Base-by-base conservation (phyloP, 1,140 invertebrate genomes). In the Bombus cullumanus region DNA sequence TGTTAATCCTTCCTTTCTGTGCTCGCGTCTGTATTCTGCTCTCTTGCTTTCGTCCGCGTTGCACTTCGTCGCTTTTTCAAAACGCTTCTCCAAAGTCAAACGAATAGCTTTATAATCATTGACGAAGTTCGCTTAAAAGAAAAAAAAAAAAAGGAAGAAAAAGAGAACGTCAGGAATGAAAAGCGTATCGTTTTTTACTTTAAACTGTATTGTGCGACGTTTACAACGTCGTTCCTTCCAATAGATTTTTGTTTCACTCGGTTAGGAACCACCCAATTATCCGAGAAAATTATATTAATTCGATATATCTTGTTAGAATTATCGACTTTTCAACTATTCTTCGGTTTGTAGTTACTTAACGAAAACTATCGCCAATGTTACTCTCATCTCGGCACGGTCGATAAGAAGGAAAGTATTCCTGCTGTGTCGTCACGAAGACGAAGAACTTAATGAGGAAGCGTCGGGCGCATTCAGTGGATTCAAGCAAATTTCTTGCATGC, bases 371-470 rank as follows among this genome's bases (percentile, higher is more conserved):
- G 39, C n/a, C 13, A 31, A 41, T 41, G 25, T 47, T 43, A 31
- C 9, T 39, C 25, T 71, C 28, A 22, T 62, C 59, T 25, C 22
- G 31, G 39, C 10, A 43, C 34, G 31, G 53, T n/a, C n/a, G 8
- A 79, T 13, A 53, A 13, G n/a, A 41, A 28, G 71, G 28, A 74
- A 82, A 73, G 57, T 82, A 73, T 74, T 74, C 12, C 31, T 41
- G 34, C 62, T 15, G 59, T 74, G n/a, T 59, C 64, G 62, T 77
- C 62, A 47, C 75, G 64, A 83, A 83, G 82, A 83, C 75, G 64
- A 83, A 83, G 64, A 83, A 83, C 82, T 84, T 84, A 84, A 84
- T 84, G 82, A 84, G 82, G 75, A 78, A 84, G 82, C 82, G 82
- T 84, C 82, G 82, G 37, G 66, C 15, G 64, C 53, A 84, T 84